Percentiles rank a stretch among this genome's conserved stretches.
Evolutionary conservation across 2,113 vertebrate genomes (phyloP).

Genomic region (Datnioides undecimradiatus): DNA sequence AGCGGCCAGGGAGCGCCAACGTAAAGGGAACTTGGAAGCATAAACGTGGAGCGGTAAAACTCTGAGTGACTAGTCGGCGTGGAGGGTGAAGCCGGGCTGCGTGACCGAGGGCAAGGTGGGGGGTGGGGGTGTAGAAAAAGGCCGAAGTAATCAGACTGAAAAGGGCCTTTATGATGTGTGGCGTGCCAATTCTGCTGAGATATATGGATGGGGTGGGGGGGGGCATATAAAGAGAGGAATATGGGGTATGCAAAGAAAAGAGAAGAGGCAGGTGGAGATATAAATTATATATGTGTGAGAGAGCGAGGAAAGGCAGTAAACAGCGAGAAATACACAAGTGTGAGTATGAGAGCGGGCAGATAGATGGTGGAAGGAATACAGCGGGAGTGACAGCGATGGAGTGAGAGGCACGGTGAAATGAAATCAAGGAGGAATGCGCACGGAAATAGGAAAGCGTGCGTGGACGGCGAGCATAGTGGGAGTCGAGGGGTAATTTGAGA

Average conservation of each 20-base stretch:
- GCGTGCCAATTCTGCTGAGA: constrained; percentile 39
- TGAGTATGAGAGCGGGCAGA: neutral
- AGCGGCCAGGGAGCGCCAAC: constrained; percentile 24
- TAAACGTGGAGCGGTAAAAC: constrained; percentile 65
- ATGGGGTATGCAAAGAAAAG: neutral
- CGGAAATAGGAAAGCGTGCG: constrained; percentile 52
- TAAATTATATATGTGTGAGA: neutral
- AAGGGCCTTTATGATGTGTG: constrained; percentile 37
- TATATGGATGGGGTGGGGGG: constrained; percentile 18
- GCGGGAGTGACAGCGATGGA: constrained; percentile 16
- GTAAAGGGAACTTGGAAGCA: constrained; percentile 59
- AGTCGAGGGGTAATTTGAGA: constrained; percentile 59
- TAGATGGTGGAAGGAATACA: neutral
- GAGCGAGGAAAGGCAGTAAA: neutral
- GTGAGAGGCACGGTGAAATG: constrained; percentile 17
- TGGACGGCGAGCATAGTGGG: constrained; percentile 21
- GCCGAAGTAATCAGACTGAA: constrained; percentile 60
- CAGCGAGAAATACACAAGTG: constrained; percentile 22
- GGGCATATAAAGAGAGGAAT: constrained; percentile 21
- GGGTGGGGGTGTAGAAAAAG: neutral
- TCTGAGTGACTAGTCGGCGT: constrained; percentile 65
- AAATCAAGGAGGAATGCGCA: constrained; percentile 49
- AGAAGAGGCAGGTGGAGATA: neutral
- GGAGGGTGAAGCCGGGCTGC: constrained; percentile 47
- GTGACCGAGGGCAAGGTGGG: constrained; percentile 10